Base-by-base conservation (phyloP, 2,888 invertebrate species). In the Ormyrus nitidulus region DNA sequence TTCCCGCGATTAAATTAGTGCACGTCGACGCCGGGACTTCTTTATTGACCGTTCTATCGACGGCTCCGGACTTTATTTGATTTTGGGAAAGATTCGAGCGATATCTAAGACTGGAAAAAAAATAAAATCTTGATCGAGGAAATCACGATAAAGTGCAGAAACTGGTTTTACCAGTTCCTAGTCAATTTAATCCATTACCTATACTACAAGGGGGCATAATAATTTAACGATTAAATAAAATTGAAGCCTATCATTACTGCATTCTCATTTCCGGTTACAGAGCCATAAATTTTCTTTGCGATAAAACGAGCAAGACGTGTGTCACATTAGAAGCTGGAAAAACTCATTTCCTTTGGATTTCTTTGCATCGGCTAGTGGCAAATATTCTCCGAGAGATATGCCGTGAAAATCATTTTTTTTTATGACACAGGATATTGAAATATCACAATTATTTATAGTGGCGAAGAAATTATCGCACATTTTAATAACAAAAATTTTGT, bases 141-240 rank as follows among this genome's bases (percentile, higher is more conserved):
- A 19, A 19, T 19, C 19, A 19, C 19, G 19, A 56, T 13, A 9
- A 48, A 49, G n/a, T 46, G 8, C 34, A n/a, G 54, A 70, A 70
- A 70, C 70, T 58, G 70, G 70, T 70, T 70, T 13, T 59, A 48
- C 70, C 11, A 58, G 49, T 70, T 46, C 19, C 10, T 11, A 70
- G 58, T 70, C 58, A 48, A 70, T 70, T 70, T 70, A 58, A 70
- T 70, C 44, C 58, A 70, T 70, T 70, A 70, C 58, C 69, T n/a
- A n/a, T 6, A 46, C 11, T 13, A 46, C 58, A 10, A 64, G n/a
- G 53, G 66, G 46, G 11, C 11, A 59, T 70, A 70, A 70, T 48
- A 48, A 48, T 48, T n/a, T 6, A 58, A 49, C 9, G 70, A 70
- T 70, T 70, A 70, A 70, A 70, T 70, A 70, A 59, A 70, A 70